Base-by-base conservation (phyloP, 2,113 vertebrate genomes). In the Jaculus jaculus region DNA sequence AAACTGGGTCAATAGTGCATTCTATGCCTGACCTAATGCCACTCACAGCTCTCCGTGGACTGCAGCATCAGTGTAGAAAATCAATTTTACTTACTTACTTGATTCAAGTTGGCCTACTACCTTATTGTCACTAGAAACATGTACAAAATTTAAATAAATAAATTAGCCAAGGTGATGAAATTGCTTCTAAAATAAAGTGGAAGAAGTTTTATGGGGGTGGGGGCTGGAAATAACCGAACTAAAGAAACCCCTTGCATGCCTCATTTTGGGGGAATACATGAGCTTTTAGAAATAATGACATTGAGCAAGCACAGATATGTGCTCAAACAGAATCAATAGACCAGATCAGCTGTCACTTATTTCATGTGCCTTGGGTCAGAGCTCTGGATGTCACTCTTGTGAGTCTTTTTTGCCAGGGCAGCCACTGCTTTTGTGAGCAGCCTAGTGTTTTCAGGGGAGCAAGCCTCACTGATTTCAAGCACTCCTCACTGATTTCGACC, bases 41-140 rank as follows among this genome's bases (percentile, higher is more conserved):
- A 30, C 32, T 79, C 66, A 60, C 68, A 78, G 23, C 60, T 95
- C 91, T 92, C 78, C 79, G 1, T 84, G 89, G 87, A 47, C 0
- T 17, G 65, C 18, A 72, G 84, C 23, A 75, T 68, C 28, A 75
- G 34, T 39, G 37, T 13, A 96, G 92, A 88, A 93, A 93, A 78
- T 92, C 82, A 69, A 20, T 93, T 90, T 86, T 77, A 85, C 80
- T 90, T 90, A 89, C 83, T 92, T 85, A 82, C 87, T 91, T 93
- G 72, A 54, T 16, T 90, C 37, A 93, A 54, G 32, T 91, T 79
- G 83, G 58, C 78, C 7, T 60, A 68, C 4, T 89, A 20, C 18
- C 63, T 63, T n/a, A 42, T 61, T 94, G 71, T 75, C 63, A 54
- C 42, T 65, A 60, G 79, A 32, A 94, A 85, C 85, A 89, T 23